Conservation (phyloP, 2,797 vertebrate species). For the Typhlichthys subterraneus region DNA sequence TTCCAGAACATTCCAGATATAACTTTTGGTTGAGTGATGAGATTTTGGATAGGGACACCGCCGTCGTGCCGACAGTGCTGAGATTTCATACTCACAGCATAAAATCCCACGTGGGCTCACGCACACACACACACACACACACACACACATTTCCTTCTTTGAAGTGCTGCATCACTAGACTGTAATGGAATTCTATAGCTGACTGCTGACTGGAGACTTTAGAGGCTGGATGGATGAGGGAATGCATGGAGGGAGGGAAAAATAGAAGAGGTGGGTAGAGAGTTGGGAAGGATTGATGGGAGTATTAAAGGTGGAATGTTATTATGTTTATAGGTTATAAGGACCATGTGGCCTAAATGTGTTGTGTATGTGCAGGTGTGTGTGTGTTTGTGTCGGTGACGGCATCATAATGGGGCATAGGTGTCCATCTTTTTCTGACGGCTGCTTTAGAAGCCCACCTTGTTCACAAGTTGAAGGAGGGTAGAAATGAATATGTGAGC, state of each 20-base stretch:
- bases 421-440: slow-evolving; percentile 40
- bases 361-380: neutral
- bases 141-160: slow-evolving; percentile 45
- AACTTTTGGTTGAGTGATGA: slow-evolving; percentile 10
- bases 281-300: slow-evolving; percentile 47
- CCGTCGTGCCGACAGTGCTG: slow-evolving; percentile 47
- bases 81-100: slow-evolving; percentile 51
- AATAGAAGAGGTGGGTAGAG: slow-evolving; percentile 40
- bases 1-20: slow-evolving; percentile 32
- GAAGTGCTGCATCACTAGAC: slow-evolving; percentile 72
- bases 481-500: slow-evolving; percentile 41
- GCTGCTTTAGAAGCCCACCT: slow-evolving; percentile 53
- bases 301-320: slow-evolving; percentile 46
- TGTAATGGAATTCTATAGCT: slow-evolving; percentile 73
- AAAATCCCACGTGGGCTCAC: slow-evolving; percentile 33
- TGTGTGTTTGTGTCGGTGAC: slow-evolving; percentile 23
- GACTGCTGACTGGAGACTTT: slow-evolving; percentile 72
- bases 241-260: slow-evolving; percentile 54
- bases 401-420: no score
- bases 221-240: slow-evolving; percentile 47
- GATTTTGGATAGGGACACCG: slow-evolving; percentile 59
- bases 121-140: slow-evolving; percentile 41
- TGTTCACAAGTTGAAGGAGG: slow-evolving; percentile 43
- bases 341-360: slow-evolving; percentile 8
- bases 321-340: slow-evolving; percentile 32